These are phyloP conservation scores for Drosophila santomea DNA, from an alignment of 1,140 invertebrate species.

Conservation along the genomic window DNA sequence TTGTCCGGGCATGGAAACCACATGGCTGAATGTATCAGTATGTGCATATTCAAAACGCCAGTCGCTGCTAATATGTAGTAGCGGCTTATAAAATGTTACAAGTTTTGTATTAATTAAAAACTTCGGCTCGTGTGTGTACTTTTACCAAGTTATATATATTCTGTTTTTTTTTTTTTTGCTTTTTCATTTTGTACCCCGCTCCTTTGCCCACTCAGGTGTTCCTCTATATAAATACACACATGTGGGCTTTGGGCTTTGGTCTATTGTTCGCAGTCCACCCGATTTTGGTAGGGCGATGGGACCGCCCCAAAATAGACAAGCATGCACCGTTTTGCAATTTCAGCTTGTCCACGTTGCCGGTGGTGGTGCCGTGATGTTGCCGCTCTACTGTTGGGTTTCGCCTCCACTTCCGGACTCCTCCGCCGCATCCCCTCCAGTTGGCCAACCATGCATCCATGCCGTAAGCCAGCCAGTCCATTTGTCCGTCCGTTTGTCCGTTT, in stretches of 20 bases:
- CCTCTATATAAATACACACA: neutral
- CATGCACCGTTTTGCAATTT: slow-evolving; percentile 81
- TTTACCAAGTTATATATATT: slow-evolving; percentile 47
- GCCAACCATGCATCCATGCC: slow-evolving; percentile 31
- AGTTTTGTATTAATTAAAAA: slow-evolving; percentile 84
- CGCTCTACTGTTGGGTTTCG: slow-evolving; percentile 3
- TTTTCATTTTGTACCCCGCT: slow-evolving; percentile 31
- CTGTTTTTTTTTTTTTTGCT: slow-evolving; percentile 31
- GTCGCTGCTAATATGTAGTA: slow-evolving; percentile 63
- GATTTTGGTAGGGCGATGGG: slow-evolving; percentile 44
- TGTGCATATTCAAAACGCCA: slow-evolving; percentile 47
- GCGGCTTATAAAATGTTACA: slow-evolving; percentile 83
- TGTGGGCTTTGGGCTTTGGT: slow-evolving; percentile 33
- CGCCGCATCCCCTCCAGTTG: slow-evolving; percentile 37
- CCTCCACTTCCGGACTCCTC: slow-evolving; percentile 2
- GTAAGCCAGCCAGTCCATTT: neutral
- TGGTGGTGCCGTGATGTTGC: slow-evolving; percentile 27
- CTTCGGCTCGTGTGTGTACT: slow-evolving; percentile 58
- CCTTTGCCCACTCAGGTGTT: slow-evolving; percentile 44
- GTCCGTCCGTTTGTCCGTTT: too few relatives aligned
- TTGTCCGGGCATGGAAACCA: slow-evolving; percentile 17
- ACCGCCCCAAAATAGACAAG: slow-evolving; percentile 68
- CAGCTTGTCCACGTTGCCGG: slow-evolving; percentile 59
- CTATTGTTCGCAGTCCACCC: slow-evolving; percentile 52
- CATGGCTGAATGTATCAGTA: slow-evolving; percentile 18